Evolutionary conservation across 2,113 vertebrate species (phyloP).

Genomic region (Neopipo cinnamomea): DNA sequence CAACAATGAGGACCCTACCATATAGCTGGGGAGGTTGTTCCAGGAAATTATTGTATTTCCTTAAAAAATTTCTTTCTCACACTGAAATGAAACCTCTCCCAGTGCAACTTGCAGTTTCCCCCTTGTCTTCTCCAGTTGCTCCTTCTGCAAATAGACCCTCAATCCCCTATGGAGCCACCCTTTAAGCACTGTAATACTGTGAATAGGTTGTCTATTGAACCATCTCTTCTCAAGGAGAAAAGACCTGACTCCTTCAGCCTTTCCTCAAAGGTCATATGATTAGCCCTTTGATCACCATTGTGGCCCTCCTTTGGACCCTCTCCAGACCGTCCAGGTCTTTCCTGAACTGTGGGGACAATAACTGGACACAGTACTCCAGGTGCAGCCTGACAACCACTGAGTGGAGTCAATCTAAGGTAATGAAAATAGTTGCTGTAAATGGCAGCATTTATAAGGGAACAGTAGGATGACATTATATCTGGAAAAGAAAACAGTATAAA

Average conservation of each 20-base stretch:
- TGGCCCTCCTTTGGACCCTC: accelerated
- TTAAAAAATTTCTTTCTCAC: too few species aligned
- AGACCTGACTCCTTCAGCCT: not conserved
- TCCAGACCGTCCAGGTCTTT: not conserved
- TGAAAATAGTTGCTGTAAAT: not conserved
- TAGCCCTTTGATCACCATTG: not conserved
- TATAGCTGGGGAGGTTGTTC: too few species aligned
- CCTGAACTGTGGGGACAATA: not conserved
- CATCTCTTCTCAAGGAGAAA: not conserved
- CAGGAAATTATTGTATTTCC: too few species aligned
- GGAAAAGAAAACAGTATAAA: not conserved
- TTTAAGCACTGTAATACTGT: not conserved
- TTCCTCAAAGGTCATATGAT: not conserved
- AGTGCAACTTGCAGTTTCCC: not conserved
- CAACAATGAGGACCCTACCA: too few species aligned
- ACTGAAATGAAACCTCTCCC: too few species aligned
- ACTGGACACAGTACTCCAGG: not conserved
- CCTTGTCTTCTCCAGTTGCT: not conserved
- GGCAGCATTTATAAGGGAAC: not conserved
- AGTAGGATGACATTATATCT: not conserved
- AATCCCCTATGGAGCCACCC: accelerated
- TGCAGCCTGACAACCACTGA: accelerated
- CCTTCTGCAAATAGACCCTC: not conserved
- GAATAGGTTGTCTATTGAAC: accelerated
- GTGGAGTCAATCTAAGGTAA: not conserved